phyloP scores from a whole-genome alignment of 2,113 vertebrate genomes.

The Chionis minor region DNA sequence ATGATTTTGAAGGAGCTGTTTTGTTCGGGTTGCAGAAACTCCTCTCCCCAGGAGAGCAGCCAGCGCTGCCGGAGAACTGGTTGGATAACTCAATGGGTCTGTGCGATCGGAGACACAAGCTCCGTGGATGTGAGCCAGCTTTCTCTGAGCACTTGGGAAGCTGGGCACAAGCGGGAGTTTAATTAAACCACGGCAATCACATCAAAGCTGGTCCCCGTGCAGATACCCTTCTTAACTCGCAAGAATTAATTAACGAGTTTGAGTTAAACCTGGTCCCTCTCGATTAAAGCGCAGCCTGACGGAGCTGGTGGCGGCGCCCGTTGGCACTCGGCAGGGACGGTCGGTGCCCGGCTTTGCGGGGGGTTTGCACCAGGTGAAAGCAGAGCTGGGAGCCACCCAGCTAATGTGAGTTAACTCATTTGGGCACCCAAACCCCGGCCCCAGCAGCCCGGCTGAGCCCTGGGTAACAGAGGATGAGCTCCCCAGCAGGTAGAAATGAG shows the following conservation, averaged over 20 bases:
- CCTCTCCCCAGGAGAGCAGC: not conserved
- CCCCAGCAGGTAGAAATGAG: not conserved
- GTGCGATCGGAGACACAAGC: not conserved
- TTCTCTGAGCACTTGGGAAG: not conserved
- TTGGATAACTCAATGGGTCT: not conserved
- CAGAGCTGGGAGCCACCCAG: not conserved
- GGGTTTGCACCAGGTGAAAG: not conserved
- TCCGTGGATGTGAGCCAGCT: not conserved
- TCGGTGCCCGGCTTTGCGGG: not conserved
- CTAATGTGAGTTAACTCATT: not conserved
- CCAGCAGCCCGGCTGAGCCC: not conserved
- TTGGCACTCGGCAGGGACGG: not conserved
- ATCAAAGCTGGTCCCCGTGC: not conserved
- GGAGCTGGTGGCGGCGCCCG: not conserved
- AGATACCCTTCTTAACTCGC: not conserved
- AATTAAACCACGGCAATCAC: conserved; percentile 40
- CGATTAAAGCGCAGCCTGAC: not conserved
- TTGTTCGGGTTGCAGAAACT: not conserved
- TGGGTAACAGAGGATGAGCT: not conserved
- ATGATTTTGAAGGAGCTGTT: not conserved
- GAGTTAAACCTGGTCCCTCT: not conserved
- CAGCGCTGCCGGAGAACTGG: not conserved
- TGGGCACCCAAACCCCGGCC: not conserved
- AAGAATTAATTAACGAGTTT: conserved; percentile 1
- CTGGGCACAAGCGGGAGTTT: not conserved